These are phyloP conservation scores for Catostylus mosaicus DNA, from an alignment of 30 jellyfish, hydroid and myxozoan species.

Conservation along the genomic window DNA sequence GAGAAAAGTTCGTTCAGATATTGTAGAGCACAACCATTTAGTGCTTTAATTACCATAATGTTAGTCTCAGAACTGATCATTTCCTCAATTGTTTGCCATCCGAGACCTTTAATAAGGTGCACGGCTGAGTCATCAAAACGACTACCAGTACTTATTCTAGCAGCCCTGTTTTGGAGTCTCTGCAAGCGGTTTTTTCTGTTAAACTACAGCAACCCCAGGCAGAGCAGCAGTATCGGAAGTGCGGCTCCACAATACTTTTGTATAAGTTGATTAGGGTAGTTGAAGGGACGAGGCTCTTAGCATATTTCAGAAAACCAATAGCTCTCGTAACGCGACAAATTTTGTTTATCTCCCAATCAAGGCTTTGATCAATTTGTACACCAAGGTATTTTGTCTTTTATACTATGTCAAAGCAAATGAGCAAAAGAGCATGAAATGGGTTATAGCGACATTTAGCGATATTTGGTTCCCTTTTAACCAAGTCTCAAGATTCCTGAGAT, in stretches of 20 bases:
- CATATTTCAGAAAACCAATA: not conserved
- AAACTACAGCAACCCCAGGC: constrained; percentile 1
- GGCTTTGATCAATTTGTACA: not conserved
- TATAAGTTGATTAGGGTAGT: not conserved
- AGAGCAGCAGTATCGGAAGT: not conserved
- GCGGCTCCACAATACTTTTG: not conserved
- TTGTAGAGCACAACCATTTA: too few species aligned
- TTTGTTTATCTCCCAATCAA: not conserved
- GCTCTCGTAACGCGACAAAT: not conserved
- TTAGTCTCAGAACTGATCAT: too few species aligned
- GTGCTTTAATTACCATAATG: too few species aligned
- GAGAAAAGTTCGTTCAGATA: too few species aligned
- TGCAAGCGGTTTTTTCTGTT: not conserved
- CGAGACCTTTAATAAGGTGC: too few species aligned
- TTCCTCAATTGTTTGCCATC: too few species aligned
- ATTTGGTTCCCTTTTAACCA: not conserved
- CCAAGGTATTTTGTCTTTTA: not conserved
- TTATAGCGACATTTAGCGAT: not conserved
- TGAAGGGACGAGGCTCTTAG: not conserved
- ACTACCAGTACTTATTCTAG: not conserved
- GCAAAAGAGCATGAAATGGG: not conserved
- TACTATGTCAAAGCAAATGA: too few species aligned
- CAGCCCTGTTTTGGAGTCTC: not conserved
- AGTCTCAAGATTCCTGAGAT: not conserved
- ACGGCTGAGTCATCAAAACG: too few species aligned